Evolutionary conservation across 1,140 invertebrate species (phyloP), one percentile per base, ranked within the genome.

Genomic region (Aphaenogaster floridana): DNA sequence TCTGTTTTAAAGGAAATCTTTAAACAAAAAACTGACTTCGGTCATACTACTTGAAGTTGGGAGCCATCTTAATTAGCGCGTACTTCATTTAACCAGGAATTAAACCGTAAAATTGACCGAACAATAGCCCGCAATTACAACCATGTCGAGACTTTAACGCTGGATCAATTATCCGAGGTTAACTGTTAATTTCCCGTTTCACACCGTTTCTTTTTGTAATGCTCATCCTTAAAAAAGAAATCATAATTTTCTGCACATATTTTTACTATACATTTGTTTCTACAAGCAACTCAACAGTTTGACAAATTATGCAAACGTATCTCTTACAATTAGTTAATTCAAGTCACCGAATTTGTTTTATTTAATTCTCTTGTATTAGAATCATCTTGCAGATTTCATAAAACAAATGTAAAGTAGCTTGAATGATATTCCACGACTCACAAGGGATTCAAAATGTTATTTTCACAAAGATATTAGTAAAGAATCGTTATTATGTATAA

Each of bases 21-120:
- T 45, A 9, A 42, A 36, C 4, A 9, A 45, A 77, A 45, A 77
- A 59, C 28, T 54, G 2, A 54, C 13, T 59, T 45, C 8, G 7
- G 39, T 77, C 39, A 59, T n/a, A 21, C 36, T 28, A 42, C 39
- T 42, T 76, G 39, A 50, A 59, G 7, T 21, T 13, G 17, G 4
- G 3, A 28, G 13, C 17, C 4, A 59, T 59, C 15, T 50, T n/a
- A 76, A 76, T 76, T 59, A 76, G 11, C 48, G 9, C 17, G 34
- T 57, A 17, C 9, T 57, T 54, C 59, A 59, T 2, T 28, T 77
- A 45, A 59, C n/a, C 1, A 0, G 1, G 0, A 77, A 59, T 77
- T 77, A 77, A 77, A 59, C 21, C 13, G 39, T 74, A 74, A 74
- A 74, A 39, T 57, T 9, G 50, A 74, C 17, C 9, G 11, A n/a